Conservation (phyloP, 2,797 vertebrate species). For the Picus viridis region DNA sequence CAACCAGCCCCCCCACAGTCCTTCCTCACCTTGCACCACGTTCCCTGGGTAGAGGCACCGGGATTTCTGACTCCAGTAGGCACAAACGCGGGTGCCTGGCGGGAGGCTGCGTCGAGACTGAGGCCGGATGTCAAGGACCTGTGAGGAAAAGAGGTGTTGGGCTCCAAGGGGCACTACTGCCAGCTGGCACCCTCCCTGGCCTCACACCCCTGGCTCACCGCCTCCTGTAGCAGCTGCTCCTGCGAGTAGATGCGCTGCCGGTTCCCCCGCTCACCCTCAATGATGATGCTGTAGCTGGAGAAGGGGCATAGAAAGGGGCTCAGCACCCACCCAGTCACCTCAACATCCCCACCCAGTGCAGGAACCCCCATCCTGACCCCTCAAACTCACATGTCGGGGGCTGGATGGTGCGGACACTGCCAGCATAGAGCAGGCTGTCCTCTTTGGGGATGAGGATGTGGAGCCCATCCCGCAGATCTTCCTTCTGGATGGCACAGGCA, state of each 20-base stretch:
- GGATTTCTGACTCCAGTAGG: conserved; percentile 96
- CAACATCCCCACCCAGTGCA: accelerated
- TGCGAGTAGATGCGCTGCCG: conserved; percentile 92
- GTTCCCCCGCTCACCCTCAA: conserved; percentile 93
- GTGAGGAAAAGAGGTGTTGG: neutral
- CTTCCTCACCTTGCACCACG: conserved; percentile 86
- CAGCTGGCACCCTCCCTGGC: neutral
- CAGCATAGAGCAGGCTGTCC: conserved; percentile 93
- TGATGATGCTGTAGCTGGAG: conserved; percentile 90
- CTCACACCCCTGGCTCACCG: conserved; percentile 82
- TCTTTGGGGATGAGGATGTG: conserved; percentile 96
- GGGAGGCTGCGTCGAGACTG: conserved; percentile 86
- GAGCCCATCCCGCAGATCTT: conserved; percentile 91
- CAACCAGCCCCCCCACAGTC: accelerated
- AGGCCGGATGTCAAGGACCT: conserved; percentile 91
- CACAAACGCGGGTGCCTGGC: conserved; percentile 90
- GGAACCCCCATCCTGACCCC: neutral
- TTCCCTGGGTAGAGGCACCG: conserved; percentile 94
- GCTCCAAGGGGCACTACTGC: accelerated
- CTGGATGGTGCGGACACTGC: conserved; percentile 92
- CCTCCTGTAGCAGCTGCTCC: conserved; percentile 95
- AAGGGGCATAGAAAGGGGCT: neutral
- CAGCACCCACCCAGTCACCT: accelerated
- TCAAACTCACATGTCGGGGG: conserved; percentile 91
- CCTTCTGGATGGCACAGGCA: conserved; percentile 91